Evolutionary conservation across 1,140 invertebrate genomes (phyloP), one percentile per base, ranked within the genome.

Genomic region (Euschistus heros): DNA sequence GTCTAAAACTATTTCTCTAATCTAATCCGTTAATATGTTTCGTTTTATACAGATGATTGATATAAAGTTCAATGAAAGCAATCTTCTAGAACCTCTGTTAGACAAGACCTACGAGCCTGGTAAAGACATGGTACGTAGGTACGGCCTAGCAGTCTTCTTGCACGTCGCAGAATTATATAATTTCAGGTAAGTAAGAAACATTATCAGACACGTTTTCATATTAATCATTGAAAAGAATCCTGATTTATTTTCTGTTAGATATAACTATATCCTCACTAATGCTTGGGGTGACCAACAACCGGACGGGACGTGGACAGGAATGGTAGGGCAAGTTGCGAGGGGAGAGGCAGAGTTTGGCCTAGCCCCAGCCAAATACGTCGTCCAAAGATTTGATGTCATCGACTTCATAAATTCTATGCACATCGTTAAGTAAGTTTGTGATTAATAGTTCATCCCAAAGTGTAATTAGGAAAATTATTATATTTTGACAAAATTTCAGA

Each of bases 311-410:
- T 55, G 50, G 57, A 33, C 64, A 17, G 64, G 64, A 1, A 66
- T 66, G 64, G 44, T 66, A 2, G 64, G 64, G 0, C 64, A 66
- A 13, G 64, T 66, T 1, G 18, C 37, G 18, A 46, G 42, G 15
- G 64, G 64, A 27, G 57, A 66, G 26, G 64, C 57, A 8, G 64
- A 66, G 17, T 66, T 66, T 22, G 64, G 64, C 7, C 10, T 61
- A 2, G 37, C 59, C 4, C 64, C 57, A 15, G 64, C 64, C 0
- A 66, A 66, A 30, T 66, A 46, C 64, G 20, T 27, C 42, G 24
- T 44, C 1, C 13, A 10, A 30, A 37, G 64, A 33, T 61, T 24
- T 26, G 24, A 57, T 27, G 15, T 26, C 5, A 57, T 57, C 24
- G 54, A 57, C 26, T 57, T 24, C 24, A 26, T 57, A 4, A 24